Percentiles rank a stretch among this genome's conserved stretches.
These are phyloP conservation scores for Urocitellus parryii DNA, from an alignment of 2,113 vertebrate genomes.

Conservation along the genomic window DNA sequence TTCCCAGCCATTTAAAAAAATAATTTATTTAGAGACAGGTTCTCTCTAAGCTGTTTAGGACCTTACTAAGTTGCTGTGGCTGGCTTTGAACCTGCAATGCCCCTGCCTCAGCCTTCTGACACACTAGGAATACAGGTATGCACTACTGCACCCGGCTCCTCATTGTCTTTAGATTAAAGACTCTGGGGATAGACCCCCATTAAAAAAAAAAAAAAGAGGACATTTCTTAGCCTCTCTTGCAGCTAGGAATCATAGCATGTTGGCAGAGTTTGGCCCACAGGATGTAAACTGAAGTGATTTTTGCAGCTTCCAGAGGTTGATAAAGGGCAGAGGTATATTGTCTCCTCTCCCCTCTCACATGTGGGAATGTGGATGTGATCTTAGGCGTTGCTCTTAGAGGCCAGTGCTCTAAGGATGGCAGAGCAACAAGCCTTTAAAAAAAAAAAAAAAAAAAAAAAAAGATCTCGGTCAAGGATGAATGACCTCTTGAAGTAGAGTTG, in stretches of 20 bases:
- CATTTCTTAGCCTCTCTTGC: not conserved
- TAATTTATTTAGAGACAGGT: too few species aligned
- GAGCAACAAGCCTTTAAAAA: not conserved
- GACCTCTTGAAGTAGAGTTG: constrained; percentile 23
- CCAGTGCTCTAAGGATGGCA: not conserved
- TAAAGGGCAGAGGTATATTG: not conserved
- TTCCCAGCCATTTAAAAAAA: too few species aligned
- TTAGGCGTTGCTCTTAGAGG: not conserved
- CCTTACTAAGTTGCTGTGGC: too few species aligned
- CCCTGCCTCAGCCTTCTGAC: too few species aligned
- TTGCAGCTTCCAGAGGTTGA: not conserved
- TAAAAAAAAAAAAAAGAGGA: not conserved
- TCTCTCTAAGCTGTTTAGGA: too few species aligned
- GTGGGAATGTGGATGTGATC: not conserved
- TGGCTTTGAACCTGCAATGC: too few species aligned
- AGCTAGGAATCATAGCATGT: not conserved
- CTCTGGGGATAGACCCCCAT: not conserved
- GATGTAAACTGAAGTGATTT: not conserved
- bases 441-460: not conserved
- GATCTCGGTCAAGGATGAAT: not conserved
- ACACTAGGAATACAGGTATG: too few species aligned
- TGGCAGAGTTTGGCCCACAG: constrained; percentile 1
- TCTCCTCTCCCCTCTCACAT: not conserved
- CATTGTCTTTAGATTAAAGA: not conserved
- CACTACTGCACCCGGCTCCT: not conserved